Conservation (phyloP, 2,888 invertebrate species). For the Dysmachus trigonus region DNA sequence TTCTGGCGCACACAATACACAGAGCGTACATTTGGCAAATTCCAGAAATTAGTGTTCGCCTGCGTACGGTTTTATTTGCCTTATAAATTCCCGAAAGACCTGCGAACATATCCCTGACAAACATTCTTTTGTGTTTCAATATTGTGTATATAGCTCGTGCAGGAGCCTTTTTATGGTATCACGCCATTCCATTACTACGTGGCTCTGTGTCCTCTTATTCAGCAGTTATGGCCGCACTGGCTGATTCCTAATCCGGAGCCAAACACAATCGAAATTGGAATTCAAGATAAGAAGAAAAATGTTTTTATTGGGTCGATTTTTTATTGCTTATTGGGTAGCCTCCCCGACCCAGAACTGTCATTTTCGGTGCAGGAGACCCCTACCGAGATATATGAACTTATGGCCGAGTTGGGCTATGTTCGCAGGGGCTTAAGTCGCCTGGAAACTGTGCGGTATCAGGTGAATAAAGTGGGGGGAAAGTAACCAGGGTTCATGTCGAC, state of each 20-base stretch:
- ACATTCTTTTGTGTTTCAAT: slow-evolving; percentile 29
- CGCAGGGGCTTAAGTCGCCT: not conserved
- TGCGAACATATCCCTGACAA: slow-evolving; percentile 36
- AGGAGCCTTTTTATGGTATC: slow-evolving; percentile 35
- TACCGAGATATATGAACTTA: slow-evolving; percentile 32
- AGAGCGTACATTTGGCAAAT: slow-evolving; percentile 27
- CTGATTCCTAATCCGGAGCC: slow-evolving; percentile 43
- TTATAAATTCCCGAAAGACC: slow-evolving; percentile 40
- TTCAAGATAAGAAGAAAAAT: slow-evolving; percentile 49
- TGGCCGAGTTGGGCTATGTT: not conserved
- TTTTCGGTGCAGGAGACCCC: not conserved
- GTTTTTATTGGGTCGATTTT: slow-evolving; percentile 48
- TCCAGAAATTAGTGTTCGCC: slow-evolving; percentile 25
- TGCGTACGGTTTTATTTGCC: slow-evolving; percentile 38
- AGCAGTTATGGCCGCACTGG: slow-evolving; percentile 29
- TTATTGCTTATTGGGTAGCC: slow-evolving; percentile 48
- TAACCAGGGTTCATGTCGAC: not conserved
- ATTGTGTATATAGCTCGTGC: slow-evolving; percentile 6
- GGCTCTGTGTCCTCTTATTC: slow-evolving; percentile 35
- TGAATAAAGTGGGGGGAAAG: not conserved
- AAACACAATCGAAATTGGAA: slow-evolving; percentile 48
- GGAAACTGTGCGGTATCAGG: not conserved
- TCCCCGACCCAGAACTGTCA: slow-evolving; percentile 16
- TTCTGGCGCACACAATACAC: not conserved
- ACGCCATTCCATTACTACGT: slow-evolving; percentile 39